Base-by-base conservation (phyloP, 2,113 vertebrate genomes). In the Otis tarda region DNA sequence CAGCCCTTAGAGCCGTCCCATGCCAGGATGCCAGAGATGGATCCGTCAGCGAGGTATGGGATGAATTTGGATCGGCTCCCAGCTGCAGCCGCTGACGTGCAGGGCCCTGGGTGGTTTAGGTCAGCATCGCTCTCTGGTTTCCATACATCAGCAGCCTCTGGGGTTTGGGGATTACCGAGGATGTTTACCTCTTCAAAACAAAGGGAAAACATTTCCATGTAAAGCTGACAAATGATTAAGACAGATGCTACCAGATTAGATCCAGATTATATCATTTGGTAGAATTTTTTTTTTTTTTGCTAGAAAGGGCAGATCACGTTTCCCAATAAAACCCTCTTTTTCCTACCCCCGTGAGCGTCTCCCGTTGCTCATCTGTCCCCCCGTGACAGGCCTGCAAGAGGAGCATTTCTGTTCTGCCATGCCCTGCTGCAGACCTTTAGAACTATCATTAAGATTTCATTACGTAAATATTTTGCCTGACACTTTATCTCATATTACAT, bases 401-500 rank as follows among this genome's bases (percentile, higher is more conserved):
- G 28, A 94, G 39, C 5, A 1, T 49, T 84, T 90, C 50, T 68
- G 6, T 30, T 37, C 84, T 82, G 82, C 81, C 74, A 15, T 92
- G 86, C 81, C 94, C 67, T n/a, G 45, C 45, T 5, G 0, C 71
- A 78, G 81, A 64, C 80, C 86, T 95, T 93, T 43, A 45, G 35
- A 75, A 39, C 55, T 24, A 77, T 27, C 63, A 28, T 37, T 65
- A 61, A 67, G 70, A 79, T 93, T 94, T 86, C 74, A 77, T 93
- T 55, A 81, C 55, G 4, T 47, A 90, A 95, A 94, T 93, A 63
- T 96, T 90, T 91, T 77, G 81, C 75, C 35, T 70, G 75, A 80
- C 74, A 18, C 71, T 73, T 94, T 65, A 60, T 95, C 94, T 94
- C 87, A 8, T 33, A 6, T 96, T 94, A 80, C 87, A 43, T 4